Evolutionary conservation across 2,113 vertebrate genomes (phyloP), one percentile per base, ranked within the genome.

Genomic region (Pteruthius melanotis): DNA sequence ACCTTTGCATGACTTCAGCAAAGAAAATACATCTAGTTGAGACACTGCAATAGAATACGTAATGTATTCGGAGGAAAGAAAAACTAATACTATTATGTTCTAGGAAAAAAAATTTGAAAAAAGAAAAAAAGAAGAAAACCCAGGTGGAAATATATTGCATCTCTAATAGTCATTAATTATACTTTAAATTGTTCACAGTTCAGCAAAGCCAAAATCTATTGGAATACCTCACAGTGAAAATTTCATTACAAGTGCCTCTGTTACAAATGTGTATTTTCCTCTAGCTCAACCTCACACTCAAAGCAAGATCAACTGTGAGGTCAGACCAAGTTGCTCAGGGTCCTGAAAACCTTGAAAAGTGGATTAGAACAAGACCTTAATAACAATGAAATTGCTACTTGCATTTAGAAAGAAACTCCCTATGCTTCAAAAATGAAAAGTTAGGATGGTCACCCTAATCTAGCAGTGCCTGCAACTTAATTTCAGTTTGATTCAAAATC

Each of bases 1-100:
- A 76, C 35, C 13, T 40, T 40, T 13, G 39, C 39, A 40, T 13
- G 39, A 80, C 39, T 80, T 64, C 23, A 94, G 72, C 75, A 81
- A 96, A 97, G 77, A 89, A 66, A 96, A 95, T 54, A 85, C 60
- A 61, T 82, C 94, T 57, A 61, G 75, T 7, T 83, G 76, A 93
- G 70, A 53, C 18, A 50, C 52, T 93, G 70, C 61, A 91, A 86
- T 57, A 92, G 74, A 98, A 65, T 76, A 89, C 71, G 39, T 66
- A 28, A 96, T 64, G 80, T 56, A 61, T 33, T 72, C 33, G 88
- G 72, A 92, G 89, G 54, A 95, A 93, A 95, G 40, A 70, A 24
- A 93, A 96, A 95, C 49, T 3, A 27, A 22, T 71, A 72, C n/a
- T 78, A 94, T 76, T 77, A 79, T 59, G 33, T 75, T 94, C 56